Percentiles rank a stretch among this genome's conserved stretches.
These are phyloP conservation scores for Drosophila fulvimacula DNA, from an alignment of 2,888 invertebrate genomes.

Conservation along the genomic window DNA sequence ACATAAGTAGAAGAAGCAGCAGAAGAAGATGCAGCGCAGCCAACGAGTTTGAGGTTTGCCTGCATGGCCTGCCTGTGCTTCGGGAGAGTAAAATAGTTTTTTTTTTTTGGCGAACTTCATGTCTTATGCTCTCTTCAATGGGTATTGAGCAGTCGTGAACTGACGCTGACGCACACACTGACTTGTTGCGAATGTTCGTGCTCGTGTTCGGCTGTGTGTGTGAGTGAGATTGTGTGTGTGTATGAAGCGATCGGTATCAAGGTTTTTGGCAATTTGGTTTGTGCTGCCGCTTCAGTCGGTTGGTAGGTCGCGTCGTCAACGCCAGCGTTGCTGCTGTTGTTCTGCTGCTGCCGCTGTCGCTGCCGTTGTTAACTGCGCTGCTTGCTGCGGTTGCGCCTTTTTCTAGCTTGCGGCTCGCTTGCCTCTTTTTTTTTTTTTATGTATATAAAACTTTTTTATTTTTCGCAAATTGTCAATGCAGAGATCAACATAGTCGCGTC, in stretches of 20 bases:
- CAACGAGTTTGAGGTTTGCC: background rate
- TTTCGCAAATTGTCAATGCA: constrained; percentile 77
- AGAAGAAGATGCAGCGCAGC: background rate
- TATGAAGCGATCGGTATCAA: constrained; percentile 82
- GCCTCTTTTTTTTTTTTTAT: constrained; percentile 33
- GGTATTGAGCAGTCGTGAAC: constrained; percentile 34
- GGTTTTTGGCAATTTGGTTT: constrained; percentile 84
- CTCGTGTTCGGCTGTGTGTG: constrained; percentile 17
- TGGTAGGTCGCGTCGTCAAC: constrained; percentile 79
- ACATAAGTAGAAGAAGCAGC: background rate
- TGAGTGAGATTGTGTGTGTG: constrained; percentile 48
- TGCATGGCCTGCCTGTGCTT: background rate
- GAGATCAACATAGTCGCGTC: constrained; percentile 70
- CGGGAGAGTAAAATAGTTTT: too few species aligned
- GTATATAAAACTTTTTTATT: constrained; percentile 52
- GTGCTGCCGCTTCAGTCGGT: constrained; percentile 79
- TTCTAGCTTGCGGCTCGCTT: constrained; percentile 65
- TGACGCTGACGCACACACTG: background rate
- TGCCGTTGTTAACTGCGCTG: constrained; percentile 57
- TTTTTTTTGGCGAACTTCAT: background rate
- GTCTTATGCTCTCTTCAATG: constrained; percentile 23
- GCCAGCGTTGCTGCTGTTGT: constrained; percentile 60
- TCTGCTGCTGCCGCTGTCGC: constrained; percentile 42
- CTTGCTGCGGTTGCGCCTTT: constrained; percentile 73
- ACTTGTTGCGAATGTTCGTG: constrained; percentile 25